phyloP scores from a whole-genome alignment of 2,113 vertebrate species.

The Isichthys henryi region DNA sequence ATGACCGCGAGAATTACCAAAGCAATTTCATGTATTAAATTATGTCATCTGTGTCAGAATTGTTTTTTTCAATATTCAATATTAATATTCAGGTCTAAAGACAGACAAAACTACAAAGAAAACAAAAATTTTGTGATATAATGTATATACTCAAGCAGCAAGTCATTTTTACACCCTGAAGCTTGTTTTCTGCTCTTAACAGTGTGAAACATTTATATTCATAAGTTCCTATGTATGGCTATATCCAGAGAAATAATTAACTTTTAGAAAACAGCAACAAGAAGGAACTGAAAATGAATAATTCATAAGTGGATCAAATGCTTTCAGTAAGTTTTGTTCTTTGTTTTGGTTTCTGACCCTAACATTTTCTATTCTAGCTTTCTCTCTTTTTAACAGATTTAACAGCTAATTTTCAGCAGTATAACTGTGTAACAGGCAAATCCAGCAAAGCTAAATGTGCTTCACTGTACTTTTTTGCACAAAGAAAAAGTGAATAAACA shows the following conservation, averaged over 20 bases:
- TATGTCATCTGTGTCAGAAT: neutral
- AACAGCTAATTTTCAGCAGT: neutral
- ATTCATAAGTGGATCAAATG: neutral
- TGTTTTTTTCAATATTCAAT: neutral
- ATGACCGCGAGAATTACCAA: neutral
- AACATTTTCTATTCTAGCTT: neutral
- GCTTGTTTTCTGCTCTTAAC: neutral
- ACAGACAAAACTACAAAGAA: neutral
- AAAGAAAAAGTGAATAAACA: neutral
- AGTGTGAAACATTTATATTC: conserved; percentile 11
- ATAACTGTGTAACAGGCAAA: neutral
- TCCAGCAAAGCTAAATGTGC: neutral
- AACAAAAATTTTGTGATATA: neutral
- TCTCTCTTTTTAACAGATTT: neutral
- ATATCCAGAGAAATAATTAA: conserved; percentile 15
- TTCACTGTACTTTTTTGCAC: neutral
- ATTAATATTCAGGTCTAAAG: neutral
- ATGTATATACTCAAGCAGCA: neutral
- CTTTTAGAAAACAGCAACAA: neutral
- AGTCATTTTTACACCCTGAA: neutral
- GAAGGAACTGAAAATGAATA: neutral
- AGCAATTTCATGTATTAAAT: neutral
- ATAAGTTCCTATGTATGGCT: neutral
- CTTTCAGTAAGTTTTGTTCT: neutral
- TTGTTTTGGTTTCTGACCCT: neutral